Conservation (phyloP, 2,113 vertebrate species). For the Telmatochromis sp. region DNA sequence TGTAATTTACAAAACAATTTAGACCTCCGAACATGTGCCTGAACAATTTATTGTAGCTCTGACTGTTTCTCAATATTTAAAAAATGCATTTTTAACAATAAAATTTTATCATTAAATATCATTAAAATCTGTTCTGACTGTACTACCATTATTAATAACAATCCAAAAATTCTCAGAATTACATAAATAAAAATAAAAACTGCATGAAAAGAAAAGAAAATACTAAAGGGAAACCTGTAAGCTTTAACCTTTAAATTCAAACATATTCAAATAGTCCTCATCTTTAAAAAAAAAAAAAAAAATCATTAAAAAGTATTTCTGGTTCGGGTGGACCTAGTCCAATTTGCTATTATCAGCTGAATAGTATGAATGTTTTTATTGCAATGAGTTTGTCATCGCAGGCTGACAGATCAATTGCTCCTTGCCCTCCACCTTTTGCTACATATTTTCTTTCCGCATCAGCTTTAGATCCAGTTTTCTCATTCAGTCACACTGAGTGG, state of each 20-base stretch:
- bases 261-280: not conserved
- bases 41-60: not conserved
- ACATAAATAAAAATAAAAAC: not conserved
- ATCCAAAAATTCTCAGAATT: not conserved
- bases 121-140: not conserved
- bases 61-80: not conserved
- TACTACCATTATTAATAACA: not conserved
- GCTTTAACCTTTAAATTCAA: not conserved
- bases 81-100: not conserved
- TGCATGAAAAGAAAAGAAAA: not conserved
- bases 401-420: not conserved
- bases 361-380: not conserved
- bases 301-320: not conserved
- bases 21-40: not conserved
- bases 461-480: not conserved
- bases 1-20: not conserved
- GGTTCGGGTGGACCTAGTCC: not conserved
- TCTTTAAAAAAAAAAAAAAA: not conserved
- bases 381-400: not conserved
- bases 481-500: not conserved
- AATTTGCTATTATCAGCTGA: not conserved
- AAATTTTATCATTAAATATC: not conserved
- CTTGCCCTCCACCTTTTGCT: not conserved
- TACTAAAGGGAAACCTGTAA: not conserved
- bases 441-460: not conserved